A percentile compares a stretch with the other conserved stretches of the same genome.
Conservation (phyloP, 2,888 invertebrate species). For the Cryptus armator region DNA sequence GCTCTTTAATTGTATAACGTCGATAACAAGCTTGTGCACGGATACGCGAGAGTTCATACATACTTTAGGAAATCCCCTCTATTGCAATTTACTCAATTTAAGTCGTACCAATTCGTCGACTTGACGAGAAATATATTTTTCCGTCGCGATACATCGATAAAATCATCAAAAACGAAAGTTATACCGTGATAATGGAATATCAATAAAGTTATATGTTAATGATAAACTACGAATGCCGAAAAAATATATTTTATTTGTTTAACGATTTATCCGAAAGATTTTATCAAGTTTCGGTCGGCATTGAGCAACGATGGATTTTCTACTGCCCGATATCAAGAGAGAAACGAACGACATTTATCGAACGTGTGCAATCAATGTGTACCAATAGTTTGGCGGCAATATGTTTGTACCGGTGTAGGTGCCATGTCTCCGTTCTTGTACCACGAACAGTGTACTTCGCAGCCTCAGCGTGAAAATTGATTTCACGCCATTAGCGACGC, state of each 20-base stretch:
- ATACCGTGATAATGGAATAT: no score
- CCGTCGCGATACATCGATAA: no score
- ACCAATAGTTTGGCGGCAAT: slow-evolving; percentile 54
- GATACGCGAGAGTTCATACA: background rate
- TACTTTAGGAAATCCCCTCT: background rate
- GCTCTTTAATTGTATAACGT: slow-evolving; percentile 42
- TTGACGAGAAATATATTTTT: no score
- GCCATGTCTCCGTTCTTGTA: slow-evolving; percentile 12
- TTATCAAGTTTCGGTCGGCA: background rate
- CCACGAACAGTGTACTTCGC: slow-evolving; percentile 51
- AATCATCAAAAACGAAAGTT: no score
- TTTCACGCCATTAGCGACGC: slow-evolving; percentile 73
- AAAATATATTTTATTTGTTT: background rate
- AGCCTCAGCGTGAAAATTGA: slow-evolving; percentile 72
- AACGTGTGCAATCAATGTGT: slow-evolving; percentile 41
- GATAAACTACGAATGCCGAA: background rate
- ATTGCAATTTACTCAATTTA: no score
- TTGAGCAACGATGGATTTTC: background rate
- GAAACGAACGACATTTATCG: background rate
- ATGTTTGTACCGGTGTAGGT: slow-evolving; percentile 15
- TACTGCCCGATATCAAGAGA: background rate
- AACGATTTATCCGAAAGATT: slow-evolving; percentile 4
- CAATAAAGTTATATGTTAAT: no score
- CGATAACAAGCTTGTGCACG: slow-evolving; percentile 38
- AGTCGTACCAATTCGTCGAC: no score